Evolutionary conservation across 2,113 vertebrate genomes (phyloP).

Genomic region (Chionomys nivalis): DNA sequence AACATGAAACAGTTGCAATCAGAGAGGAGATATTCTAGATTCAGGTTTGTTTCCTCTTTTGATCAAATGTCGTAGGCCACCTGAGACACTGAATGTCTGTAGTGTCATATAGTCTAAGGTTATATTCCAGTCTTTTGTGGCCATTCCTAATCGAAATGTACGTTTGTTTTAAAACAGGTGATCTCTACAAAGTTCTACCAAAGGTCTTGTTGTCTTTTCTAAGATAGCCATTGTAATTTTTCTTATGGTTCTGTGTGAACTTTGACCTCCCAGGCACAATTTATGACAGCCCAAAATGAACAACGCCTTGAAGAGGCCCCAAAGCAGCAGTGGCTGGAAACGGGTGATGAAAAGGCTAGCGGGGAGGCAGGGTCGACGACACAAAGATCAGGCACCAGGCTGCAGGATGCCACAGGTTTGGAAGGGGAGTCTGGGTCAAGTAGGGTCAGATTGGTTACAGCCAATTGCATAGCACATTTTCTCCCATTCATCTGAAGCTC

Average conservation of each 20-base stretch:
- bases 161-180: slow-evolving; percentile 72
- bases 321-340: slow-evolving; percentile 85
- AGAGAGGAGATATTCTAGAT: slow-evolving; percentile 53
- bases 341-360: slow-evolving; percentile 81
- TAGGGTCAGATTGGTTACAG: slow-evolving; percentile 80
- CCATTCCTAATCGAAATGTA: slow-evolving; percentile 44
- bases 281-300: slow-evolving; percentile 81
- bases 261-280: slow-evolving; percentile 84
- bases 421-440: slow-evolving; percentile 71
- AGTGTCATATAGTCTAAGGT: slow-evolving; percentile 8
- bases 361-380: slow-evolving; percentile 76
- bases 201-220: slow-evolving; percentile 60
- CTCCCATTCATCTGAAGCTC: slow-evolving; percentile 75
- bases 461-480: slow-evolving; percentile 81
- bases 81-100: slow-evolving; percentile 7
- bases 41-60: slow-evolving; percentile 58
- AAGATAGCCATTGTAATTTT: slow-evolving; percentile 71
- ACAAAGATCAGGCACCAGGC: slow-evolving; percentile 76
- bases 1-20: slow-evolving; percentile 56
- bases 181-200: slow-evolving; percentile 67
- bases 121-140: slow-evolving; percentile 55
- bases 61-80: slow-evolving; percentile 48
- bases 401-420: slow-evolving; percentile 67
- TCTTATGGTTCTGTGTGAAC: slow-evolving; percentile 77
- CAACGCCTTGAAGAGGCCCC: slow-evolving; percentile 78